Evolutionary conservation across 2,888 invertebrate species (phyloP).

Genomic region (Yponomeuta sedellus): DNA sequence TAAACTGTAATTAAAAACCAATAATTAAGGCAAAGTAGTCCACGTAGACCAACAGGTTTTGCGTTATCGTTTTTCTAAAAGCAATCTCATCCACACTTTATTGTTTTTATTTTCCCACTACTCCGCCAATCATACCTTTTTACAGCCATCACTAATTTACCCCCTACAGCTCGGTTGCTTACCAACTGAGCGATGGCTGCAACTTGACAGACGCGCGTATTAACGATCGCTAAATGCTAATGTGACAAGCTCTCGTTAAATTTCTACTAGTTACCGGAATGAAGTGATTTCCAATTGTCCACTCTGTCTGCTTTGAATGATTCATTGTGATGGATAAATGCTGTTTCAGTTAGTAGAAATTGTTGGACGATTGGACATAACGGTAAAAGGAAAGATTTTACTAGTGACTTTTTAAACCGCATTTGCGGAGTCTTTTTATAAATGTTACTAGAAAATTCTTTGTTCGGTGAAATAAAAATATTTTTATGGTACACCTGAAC

Average conservation of each 20-base stretch:
- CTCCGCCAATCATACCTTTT: background rate
- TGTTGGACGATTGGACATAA: background rate
- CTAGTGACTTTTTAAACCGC: background rate
- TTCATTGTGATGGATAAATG: background rate
- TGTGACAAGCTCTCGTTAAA: background rate
- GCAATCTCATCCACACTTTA: background rate
- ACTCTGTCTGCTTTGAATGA: background rate
- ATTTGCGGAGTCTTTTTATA: too few species aligned
- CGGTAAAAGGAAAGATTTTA: background rate
- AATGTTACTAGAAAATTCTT: too few species aligned
- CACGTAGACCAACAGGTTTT: too few species aligned
- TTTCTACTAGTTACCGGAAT: background rate
- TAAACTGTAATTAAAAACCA: too few species aligned
- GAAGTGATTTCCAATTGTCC: background rate
- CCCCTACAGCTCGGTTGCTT: slow-evolving; percentile 8
- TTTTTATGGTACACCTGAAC: too few species aligned
- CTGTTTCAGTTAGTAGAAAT: background rate
- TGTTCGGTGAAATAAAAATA: too few species aligned
- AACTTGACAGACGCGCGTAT: background rate
- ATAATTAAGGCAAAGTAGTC: too few species aligned
- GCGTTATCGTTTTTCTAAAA: background rate
- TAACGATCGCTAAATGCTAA: background rate
- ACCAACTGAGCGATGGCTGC: slow-evolving; percentile 1
- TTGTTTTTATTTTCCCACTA: slow-evolving; percentile 11
- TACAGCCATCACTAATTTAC: slow-evolving; percentile 18